phyloP scores from a whole-genome alignment of 2,888 invertebrate genomes.

The Eupithecia tripunctaria region DNA sequence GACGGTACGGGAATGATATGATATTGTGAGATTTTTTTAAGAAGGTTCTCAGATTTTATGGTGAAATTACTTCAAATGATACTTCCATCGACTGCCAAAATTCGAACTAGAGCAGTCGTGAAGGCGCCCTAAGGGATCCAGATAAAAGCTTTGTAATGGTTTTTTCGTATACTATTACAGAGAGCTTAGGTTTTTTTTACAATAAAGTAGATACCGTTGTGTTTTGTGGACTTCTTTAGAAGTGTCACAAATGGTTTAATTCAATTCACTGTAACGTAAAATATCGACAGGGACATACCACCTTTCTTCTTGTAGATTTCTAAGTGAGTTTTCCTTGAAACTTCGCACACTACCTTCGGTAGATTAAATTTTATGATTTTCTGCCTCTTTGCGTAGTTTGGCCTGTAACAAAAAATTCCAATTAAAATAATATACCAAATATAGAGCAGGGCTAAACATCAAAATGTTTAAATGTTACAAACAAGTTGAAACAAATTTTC shows the following conservation, averaged over 20 bases:
- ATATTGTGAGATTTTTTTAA: background rate
- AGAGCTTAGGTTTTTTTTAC: background rate
- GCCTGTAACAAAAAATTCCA: constrained; percentile 30
- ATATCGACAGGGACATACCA: constrained; percentile 29
- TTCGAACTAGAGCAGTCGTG: background rate
- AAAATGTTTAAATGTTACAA: constrained; percentile 5
- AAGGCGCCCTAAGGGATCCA: background rate
- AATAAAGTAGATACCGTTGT: background rate
- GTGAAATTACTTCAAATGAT: background rate
- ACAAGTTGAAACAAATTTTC: background rate
- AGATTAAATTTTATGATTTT: constrained; percentile 5
- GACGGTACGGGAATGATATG: background rate
- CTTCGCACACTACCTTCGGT: constrained; percentile 32
- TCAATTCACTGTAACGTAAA: background rate
- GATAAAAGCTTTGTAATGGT: constrained; percentile 8
- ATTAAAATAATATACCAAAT: background rate
- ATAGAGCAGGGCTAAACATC: background rate
- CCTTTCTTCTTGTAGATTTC: constrained; percentile 37
- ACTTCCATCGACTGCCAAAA: background rate
- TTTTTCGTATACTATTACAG: background rate
- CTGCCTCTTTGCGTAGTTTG: constrained; percentile 24
- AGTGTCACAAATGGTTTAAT: background rate
- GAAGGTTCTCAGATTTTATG: background rate
- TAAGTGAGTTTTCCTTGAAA: constrained; percentile 31
- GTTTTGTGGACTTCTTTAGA: background rate